Conservation (phyloP, 2,113 vertebrate species). For the Heterotis niloticus region DNA sequence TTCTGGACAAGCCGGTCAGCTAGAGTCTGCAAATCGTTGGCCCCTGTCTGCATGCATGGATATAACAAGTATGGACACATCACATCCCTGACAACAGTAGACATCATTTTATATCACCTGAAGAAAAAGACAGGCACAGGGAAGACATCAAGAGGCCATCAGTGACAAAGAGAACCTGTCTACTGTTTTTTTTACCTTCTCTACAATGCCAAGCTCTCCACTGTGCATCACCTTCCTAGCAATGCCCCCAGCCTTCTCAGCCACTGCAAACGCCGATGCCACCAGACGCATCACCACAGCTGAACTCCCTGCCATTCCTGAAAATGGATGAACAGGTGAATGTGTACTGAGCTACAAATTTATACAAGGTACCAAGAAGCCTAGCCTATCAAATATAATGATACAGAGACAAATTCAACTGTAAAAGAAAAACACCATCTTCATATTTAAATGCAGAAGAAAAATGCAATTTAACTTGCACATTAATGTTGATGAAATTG, state of each 20-base stretch:
- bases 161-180: too few species aligned
- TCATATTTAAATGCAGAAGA: not conserved
- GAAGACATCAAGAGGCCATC: not conserved
- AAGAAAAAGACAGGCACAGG: not conserved
- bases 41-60: conserved; percentile 66
- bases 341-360: not conserved
- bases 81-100: not conserved
- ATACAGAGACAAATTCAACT: not conserved
- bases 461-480: not conserved
- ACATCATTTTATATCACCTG: not conserved
- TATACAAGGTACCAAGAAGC: too few species aligned
- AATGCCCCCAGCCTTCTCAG: conserved; percentile 81
- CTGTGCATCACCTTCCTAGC: conserved; percentile 79
- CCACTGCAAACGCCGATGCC: conserved; percentile 76
- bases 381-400: too few species aligned
- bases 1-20: conserved; percentile 88
- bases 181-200: conserved; percentile 70
- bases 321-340: not conserved
- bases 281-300: conserved; percentile 82
- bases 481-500: not conserved
- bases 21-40: conserved; percentile 87
- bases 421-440: not conserved
- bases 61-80: not conserved
- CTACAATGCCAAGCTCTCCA: conserved; percentile 86
- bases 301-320: conserved; percentile 73